Evolutionary conservation across 2,113 vertebrate genomes (phyloP).

Genomic region (Pterocles gutturalis): DNA sequence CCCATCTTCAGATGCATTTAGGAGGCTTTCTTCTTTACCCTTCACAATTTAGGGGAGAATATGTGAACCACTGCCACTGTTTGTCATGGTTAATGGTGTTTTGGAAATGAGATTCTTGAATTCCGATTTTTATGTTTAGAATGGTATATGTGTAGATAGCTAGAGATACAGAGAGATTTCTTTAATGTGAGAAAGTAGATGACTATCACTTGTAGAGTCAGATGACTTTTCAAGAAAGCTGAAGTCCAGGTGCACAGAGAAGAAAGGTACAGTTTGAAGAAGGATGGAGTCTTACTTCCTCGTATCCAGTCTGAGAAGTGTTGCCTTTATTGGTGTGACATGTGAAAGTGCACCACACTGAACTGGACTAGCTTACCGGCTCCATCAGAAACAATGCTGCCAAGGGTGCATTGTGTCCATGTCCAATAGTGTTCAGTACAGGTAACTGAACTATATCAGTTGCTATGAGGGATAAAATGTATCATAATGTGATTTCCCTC

Average conservation of each 20-base stretch:
- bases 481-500: not conserved
- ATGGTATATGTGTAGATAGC: not conserved
- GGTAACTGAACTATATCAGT: not conserved
- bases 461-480: not conserved
- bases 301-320: not conserved
- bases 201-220: not conserved
- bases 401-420: rapidly evolving
- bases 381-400: not conserved
- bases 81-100: not conserved
- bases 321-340: not conserved
- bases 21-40: not conserved
- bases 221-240: not conserved
- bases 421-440: rapidly evolving
- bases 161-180: not conserved
- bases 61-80: not conserved
- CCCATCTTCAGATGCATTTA: not conserved
- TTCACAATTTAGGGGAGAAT: not conserved
- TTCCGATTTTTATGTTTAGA: not conserved
- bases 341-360: rapidly evolving
- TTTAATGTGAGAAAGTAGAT: not conserved
- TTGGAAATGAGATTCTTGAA: not conserved
- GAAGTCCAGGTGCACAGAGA: not conserved
- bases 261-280: not conserved
- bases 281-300: not conserved
- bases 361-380: not conserved